These are phyloP conservation scores for Buathra laborator DNA, from an alignment of 2,888 invertebrate genomes.

Conservation along the genomic window DNA sequence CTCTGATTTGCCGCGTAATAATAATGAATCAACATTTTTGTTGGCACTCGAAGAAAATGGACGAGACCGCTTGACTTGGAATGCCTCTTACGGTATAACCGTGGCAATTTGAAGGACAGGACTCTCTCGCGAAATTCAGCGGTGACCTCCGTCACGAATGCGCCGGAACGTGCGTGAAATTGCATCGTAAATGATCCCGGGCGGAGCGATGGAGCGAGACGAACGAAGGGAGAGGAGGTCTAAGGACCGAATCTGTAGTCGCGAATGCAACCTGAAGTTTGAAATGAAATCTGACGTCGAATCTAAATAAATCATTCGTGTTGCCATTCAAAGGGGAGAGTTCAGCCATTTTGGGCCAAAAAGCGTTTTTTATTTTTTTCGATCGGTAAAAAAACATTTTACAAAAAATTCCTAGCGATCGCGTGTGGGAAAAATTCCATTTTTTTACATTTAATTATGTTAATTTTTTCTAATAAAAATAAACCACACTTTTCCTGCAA, in stretches of 20 bases:
- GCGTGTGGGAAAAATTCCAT: too few relatives aligned
- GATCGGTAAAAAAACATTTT: too few relatives aligned
- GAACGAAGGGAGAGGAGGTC: slow-evolving; percentile 25
- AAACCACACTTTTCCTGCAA: too few relatives aligned
- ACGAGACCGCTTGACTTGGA: not conserved
- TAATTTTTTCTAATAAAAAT: too few relatives aligned
- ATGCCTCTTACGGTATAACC: slow-evolving; percentile 25
- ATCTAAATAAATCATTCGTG: too few relatives aligned
- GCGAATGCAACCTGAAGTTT: not conserved
- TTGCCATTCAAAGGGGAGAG: too few relatives aligned
- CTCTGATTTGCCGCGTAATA: too few relatives aligned
- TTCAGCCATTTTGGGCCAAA: too few relatives aligned
- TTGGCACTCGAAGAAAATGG: not conserved
- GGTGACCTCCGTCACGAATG: slow-evolving; percentile 63
- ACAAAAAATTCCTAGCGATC: too few relatives aligned
- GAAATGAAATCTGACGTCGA: not conserved
- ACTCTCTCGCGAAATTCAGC: slow-evolving; percentile 51
- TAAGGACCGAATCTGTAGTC: not conserved
- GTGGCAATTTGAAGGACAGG: slow-evolving; percentile 53
- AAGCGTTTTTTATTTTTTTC: too few relatives aligned
- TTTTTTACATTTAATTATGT: too few relatives aligned
- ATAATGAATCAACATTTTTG: too few relatives aligned
- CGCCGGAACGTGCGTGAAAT: slow-evolving; percentile 61
- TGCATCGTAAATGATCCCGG: slow-evolving; percentile 60
- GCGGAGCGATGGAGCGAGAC: slow-evolving; percentile 42